Conservation (phyloP, 2,113 vertebrate species). For the Promerops cafer region DNA sequence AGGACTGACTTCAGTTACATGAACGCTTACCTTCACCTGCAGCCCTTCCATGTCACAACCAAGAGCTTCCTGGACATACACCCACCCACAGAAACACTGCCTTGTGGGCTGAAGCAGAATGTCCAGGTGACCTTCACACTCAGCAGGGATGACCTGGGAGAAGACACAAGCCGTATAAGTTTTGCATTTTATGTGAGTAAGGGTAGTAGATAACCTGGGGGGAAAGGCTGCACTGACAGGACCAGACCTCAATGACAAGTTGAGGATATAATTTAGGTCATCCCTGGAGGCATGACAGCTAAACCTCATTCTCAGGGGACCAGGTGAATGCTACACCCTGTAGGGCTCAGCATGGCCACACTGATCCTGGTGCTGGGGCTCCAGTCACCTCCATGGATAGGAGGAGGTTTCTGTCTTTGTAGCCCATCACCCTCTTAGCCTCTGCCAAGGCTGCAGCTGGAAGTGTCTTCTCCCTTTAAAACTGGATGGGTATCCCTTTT, state of each 20-base stretch:
- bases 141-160: constrained; percentile 1
- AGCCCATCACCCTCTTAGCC: neutral
- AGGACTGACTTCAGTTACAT: neutral
- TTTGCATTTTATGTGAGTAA: constrained; percentile 67
- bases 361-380: neutral
- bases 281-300: neutral
- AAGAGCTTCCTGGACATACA: constrained; percentile 58
- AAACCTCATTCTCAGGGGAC: neutral
- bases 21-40: constrained; percentile 18
- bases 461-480: neutral
- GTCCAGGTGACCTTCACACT: constrained; percentile 48
- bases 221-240: neutral
- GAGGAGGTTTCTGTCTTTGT: neutral
- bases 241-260: neutral
- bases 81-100: neutral
- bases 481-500: neutral
- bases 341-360: neutral
- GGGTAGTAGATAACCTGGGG: neutral
- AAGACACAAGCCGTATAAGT: constrained; percentile 29
- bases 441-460: neutral
- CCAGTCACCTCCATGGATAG: neutral
- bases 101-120: constrained; percentile 37
- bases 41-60: constrained; percentile 51
- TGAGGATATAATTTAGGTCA: neutral
- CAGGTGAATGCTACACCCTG: neutral